Evolutionary conservation across 1,140 invertebrate genomes (phyloP), one percentile per base, ranked within the genome.

Genomic region (Drosophila sechellia): DNA sequence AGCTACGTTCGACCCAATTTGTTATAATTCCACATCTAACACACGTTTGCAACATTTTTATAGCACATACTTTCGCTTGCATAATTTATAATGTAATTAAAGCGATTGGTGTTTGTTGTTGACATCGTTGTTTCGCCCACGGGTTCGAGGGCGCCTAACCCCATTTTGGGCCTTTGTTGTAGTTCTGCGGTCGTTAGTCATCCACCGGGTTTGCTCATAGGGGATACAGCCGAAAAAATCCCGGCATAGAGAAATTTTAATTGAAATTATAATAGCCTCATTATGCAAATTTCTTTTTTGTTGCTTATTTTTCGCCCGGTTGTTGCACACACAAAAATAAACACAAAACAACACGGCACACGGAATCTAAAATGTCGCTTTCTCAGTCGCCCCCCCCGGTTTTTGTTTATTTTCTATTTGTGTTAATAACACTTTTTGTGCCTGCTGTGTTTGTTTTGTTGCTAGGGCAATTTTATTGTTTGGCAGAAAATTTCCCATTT

Each of bases 231-330:
- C 65, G 34, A 48, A 60, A 72, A 86, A 73, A 77, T 52, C 42
- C 34, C 50, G 43, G 64, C 43, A 66, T 54, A 74, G 57, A 72
- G 66, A 61, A 79, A 83, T 83, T 86, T 86, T 86, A 86, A 86
- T 86, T 86, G 79, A 87, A 86, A 86, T 86, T 86, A 86, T 86
- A 86, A 86, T 83, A 83, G 79, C 75, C 84, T 86, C 63, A 86
- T 86, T 86, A 86, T 86, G 83, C 79, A 83, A 87, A 87, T 52
- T 65, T 60, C 37, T 63, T 73, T 73, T 73, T 79, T 76, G 79
- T 79, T 73, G 79, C 74, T 83, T 83, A 76, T 66, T 81, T 77
- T 72, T 46, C 40, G 37, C 35, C 48, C 45, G 13, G 25, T 11
- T 40, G 13, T 10, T 40, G 13, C 54, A 37, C 37, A 53, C n/a